phyloP scores from a whole-genome alignment of 2,888 invertebrate species.

The Zygogramma bicolorata region DNA sequence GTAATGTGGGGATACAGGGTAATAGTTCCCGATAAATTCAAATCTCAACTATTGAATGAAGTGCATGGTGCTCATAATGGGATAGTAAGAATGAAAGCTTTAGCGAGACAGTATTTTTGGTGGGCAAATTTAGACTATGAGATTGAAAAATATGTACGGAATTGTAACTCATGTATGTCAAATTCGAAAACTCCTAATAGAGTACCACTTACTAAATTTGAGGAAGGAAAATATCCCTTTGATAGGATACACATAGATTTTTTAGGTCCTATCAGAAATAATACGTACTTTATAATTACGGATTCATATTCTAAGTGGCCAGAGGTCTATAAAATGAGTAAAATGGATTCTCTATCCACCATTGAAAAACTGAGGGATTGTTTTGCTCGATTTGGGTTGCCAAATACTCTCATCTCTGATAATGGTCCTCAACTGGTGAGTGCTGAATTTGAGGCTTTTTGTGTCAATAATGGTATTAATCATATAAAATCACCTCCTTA shows the following conservation, averaged over 20 bases:
- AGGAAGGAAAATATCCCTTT: constrained; percentile 40
- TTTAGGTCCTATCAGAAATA: constrained; percentile 32
- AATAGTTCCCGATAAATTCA: too few relatives aligned
- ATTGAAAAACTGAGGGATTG: constrained; percentile 16
- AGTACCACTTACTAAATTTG: constrained; percentile 36
- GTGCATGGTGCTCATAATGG: constrained; percentile 43
- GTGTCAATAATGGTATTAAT: background rate
- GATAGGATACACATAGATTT: constrained; percentile 46
- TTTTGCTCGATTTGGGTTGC: constrained; percentile 19
- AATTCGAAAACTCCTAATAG: constrained; percentile 33
- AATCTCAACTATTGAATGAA: constrained; percentile 38
- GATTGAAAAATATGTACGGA: constrained; percentile 49
- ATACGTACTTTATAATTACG: constrained; percentile 36
- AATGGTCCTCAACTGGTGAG: background rate
- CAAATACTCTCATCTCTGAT: background rate
- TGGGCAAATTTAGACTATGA: constrained; percentile 53
- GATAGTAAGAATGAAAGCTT: too few relatives aligned
- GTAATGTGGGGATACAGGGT: too few relatives aligned
- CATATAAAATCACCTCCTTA: background rate
- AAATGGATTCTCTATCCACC: background rate
- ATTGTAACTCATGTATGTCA: constrained; percentile 48
- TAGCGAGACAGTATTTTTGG: constrained; percentile 43
- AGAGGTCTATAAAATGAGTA: constrained; percentile 54
- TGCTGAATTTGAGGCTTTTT: background rate
- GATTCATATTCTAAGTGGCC: constrained; percentile 62